phyloP scores from a whole-genome alignment of 2,888 invertebrate genomes.

The Nomada fabriciana region DNA sequence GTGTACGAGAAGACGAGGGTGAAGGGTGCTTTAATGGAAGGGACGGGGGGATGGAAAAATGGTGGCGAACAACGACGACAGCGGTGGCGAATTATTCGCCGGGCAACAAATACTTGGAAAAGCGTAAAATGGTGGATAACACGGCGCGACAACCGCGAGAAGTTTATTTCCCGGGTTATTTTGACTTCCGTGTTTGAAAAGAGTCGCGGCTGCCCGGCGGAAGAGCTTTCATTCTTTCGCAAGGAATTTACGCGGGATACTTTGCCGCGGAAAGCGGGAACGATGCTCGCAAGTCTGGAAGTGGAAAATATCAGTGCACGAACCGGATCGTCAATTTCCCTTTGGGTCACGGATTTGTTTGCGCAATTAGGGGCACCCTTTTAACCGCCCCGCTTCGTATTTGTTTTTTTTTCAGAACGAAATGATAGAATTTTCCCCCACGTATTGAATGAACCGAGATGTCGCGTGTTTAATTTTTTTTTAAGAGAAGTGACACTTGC shows the following conservation, averaged over 20 bases:
- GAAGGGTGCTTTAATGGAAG: neutral
- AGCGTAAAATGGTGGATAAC: neutral
- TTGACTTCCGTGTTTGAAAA: constrained; percentile 10
- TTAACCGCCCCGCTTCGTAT: neutral
- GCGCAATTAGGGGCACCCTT: neutral
- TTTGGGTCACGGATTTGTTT: neutral
- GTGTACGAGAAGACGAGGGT: neutral
- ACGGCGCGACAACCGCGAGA: neutral
- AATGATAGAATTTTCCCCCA: too few relatives aligned
- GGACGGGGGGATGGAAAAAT: neutral
- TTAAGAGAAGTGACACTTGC: too few relatives aligned
- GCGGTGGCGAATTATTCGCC: constrained; percentile 7
- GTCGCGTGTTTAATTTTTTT: too few relatives aligned
- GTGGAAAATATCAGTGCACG: neutral
- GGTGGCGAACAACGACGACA: neutral
- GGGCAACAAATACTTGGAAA: constrained; percentile 10
- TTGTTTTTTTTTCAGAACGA: neutral
- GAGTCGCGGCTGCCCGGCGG: neutral
- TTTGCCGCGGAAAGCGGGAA: neutral
- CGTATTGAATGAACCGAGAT: too few relatives aligned
- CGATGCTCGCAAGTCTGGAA: neutral
- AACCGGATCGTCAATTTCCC: neutral
- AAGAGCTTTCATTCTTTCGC: constrained; percentile 6
- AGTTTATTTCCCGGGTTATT: constrained; percentile 10
- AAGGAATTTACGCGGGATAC: constrained; percentile 3